phyloP scores from a whole-genome alignment of 2,797 vertebrate genomes.

The Petrocephalus sullivani region DNA sequence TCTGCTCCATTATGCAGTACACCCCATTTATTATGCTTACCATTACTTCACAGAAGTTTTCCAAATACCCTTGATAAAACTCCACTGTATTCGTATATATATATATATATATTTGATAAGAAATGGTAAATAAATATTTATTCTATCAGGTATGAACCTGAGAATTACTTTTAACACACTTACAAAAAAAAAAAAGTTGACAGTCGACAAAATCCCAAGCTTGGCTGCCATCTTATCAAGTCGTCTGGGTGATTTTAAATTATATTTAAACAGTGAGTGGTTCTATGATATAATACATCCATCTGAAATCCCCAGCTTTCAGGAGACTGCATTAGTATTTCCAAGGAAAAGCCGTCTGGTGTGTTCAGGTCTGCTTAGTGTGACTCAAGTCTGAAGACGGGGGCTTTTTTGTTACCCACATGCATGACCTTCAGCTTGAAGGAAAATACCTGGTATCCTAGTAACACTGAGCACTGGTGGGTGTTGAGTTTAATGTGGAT shows the following conservation, averaged over 20 bases:
- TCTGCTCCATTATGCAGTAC: slow-evolving; percentile 17
- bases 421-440: background rate
- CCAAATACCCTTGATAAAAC: background rate
- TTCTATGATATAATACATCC: background rate
- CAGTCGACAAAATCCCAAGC: slow-evolving; percentile 11
- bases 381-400: background rate
- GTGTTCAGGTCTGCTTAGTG: background rate
- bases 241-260: slow-evolving; percentile 17
- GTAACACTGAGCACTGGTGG: background rate
- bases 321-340: background rate
- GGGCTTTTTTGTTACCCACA: background rate
- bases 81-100: background rate
- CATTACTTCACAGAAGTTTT: slow-evolving; percentile 11
- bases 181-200: background rate
- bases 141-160: slow-evolving; percentile 4
- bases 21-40: slow-evolving; percentile 24
- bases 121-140: background rate
- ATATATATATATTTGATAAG: background rate
- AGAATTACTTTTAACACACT: background rate
- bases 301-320: slow-evolving; percentile 1
- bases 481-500: background rate
- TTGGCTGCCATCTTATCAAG: slow-evolving; percentile 15
- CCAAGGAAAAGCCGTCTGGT: background rate
- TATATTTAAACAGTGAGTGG: slow-evolving; percentile 8
- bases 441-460: background rate